Evolutionary conservation across 92 coral and sea anemone genomes (phyloP).

Genomic region (Bergia puertoricense): DNA sequence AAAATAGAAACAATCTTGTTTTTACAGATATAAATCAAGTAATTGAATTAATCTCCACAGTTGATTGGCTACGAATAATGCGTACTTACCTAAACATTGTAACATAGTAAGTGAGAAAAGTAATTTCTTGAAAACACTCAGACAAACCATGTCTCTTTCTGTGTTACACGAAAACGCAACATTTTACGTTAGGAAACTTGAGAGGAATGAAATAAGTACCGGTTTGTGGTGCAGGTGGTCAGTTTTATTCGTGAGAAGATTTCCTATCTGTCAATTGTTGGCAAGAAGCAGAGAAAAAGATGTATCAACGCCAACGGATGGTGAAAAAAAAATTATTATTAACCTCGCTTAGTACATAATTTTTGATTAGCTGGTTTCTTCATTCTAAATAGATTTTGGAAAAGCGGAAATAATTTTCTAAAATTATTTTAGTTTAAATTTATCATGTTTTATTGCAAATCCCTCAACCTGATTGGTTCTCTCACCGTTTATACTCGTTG

Average conservation of each 20-base stretch:
- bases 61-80: background rate
- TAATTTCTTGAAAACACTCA: background rate
- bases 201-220: slow-evolving; percentile 5
- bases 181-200: too few species aligned
- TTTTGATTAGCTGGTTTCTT: background rate
- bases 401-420: background rate
- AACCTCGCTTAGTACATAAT: background rate
- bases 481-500: too few species aligned
- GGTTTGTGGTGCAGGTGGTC: slow-evolving; percentile 30
- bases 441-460: too few species aligned
- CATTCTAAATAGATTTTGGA: background rate
- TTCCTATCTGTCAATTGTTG: background rate
- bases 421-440: too few species aligned
- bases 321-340: background rate
- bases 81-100: slow-evolving; percentile 21
- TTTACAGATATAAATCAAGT: background rate
- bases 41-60: background rate
- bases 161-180: background rate
- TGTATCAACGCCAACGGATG: background rate
- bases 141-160: slow-evolving; percentile 1
- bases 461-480: too few species aligned
- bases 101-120: background rate
- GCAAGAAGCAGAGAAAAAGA: too few species aligned
- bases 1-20: background rate
- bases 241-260: background rate